Evolutionary conservation across 2,888 invertebrate genomes (phyloP).

Genomic region (Sturmia bella): DNA sequence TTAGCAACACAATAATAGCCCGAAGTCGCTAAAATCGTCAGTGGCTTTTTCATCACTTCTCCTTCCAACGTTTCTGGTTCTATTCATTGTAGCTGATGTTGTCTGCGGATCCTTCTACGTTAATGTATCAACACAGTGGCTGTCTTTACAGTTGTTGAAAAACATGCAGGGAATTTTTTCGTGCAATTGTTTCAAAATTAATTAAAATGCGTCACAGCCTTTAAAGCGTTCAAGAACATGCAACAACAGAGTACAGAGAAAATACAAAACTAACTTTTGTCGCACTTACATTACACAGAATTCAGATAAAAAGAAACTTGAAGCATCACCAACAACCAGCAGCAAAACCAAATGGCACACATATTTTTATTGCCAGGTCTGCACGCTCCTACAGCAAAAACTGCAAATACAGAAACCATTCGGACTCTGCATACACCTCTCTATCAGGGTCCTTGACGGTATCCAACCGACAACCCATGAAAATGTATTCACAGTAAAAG

Average conservation of each 20-base stretch:
- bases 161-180: constrained; percentile 13
- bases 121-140: constrained; percentile 20
- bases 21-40: constrained; percentile 58
- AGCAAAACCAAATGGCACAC: neutral
- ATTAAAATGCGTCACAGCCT: constrained; percentile 64
- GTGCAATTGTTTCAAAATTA: constrained; percentile 59
- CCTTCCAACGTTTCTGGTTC: constrained; percentile 20
- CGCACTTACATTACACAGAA: constrained; percentile 47
- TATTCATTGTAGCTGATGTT: constrained; percentile 27
- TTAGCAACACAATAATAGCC: constrained; percentile 49
- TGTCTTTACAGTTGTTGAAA: constrained; percentile 32
- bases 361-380: constrained; percentile 42
- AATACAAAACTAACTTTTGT: constrained; percentile 34
- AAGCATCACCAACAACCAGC: constrained; percentile 6
- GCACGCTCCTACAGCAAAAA: constrained; percentile 17
- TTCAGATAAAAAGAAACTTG: constrained; percentile 1
- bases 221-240: constrained; percentile 53
- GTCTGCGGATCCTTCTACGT: constrained; percentile 15
- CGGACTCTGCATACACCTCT: no score
- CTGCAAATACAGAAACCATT: no score
- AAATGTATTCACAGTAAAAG: no score
- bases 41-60: constrained; percentile 18
- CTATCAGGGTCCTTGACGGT: no score
- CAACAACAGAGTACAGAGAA: constrained; percentile 44
- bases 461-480: no score